Percentiles rank a stretch among this genome's conserved stretches.
Evolutionary conservation across 2,113 vertebrate species (phyloP).

Genomic region (Oryzias javanicus): DNA sequence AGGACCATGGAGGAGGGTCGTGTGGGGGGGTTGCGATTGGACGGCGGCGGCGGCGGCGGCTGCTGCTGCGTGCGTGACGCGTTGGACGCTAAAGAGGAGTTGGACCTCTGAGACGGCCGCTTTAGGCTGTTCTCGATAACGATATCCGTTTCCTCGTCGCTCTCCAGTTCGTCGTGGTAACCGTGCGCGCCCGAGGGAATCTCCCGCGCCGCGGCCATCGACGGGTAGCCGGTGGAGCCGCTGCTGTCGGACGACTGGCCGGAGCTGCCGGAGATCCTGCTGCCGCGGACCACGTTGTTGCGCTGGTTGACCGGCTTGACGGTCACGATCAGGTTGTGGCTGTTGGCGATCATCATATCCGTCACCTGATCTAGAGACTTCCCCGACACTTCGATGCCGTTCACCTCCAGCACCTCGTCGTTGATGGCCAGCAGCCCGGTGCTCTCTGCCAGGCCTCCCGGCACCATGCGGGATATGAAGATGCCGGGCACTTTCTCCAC

Average conservation of each 20-base stretch:
- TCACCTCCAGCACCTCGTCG: slow-evolving; percentile 98
- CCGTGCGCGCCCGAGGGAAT: slow-evolving; percentile 75
- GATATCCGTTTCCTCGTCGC: slow-evolving; percentile 92
- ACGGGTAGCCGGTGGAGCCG: slow-evolving; percentile 81
- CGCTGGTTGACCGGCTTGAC: slow-evolving; percentile 98
- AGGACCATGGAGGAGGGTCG: slow-evolving; percentile 74
- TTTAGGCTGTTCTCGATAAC: slow-evolving; percentile 90
- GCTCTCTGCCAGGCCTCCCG: slow-evolving; percentile 93
- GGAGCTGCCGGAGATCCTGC: slow-evolving; percentile 88
- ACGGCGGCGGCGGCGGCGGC: slow-evolving; percentile 1
- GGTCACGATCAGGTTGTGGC: slow-evolving; percentile 96
- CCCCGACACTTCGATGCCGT: slow-evolving; percentile 95
- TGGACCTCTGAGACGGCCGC: slow-evolving; percentile 76
- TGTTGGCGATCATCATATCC: slow-evolving; percentile 99
- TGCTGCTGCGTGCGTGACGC: slow-evolving; percentile 57
- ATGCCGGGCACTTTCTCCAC: slow-evolving; percentile 96
- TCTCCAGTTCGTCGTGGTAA: slow-evolving; percentile 92
- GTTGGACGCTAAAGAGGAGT: slow-evolving; percentile 64
- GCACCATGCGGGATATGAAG: slow-evolving; percentile 97
- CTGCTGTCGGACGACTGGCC: slow-evolving; percentile 90
- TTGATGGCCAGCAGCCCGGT: slow-evolving; percentile 97
- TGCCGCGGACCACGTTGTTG: slow-evolving; percentile 91
- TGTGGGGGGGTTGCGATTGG: slow-evolving; percentile 57
- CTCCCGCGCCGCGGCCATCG: slow-evolving; percentile 60
- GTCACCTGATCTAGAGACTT: slow-evolving; percentile 98